A percentile compares a stretch with the other conserved stretches of the same genome.
These are phyloP conservation scores for Oryzias celebensis DNA, from an alignment of 2,113 vertebrate genomes.

Conservation along the genomic window DNA sequence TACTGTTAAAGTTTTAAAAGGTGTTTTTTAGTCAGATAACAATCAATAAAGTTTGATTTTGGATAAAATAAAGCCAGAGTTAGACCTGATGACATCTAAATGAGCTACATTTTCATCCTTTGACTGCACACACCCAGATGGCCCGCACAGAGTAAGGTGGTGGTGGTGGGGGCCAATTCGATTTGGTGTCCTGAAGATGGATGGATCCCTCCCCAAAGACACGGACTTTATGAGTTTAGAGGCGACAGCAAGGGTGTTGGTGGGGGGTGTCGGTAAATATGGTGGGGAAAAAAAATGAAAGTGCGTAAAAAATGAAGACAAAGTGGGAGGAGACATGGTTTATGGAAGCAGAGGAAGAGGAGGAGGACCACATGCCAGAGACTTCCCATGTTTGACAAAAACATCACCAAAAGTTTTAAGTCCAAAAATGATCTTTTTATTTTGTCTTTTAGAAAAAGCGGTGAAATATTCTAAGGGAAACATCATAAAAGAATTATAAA, in stretches of 20 bases:
- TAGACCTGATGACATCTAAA: too few species aligned
- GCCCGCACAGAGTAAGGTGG: conserved; percentile 57
- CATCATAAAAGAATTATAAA: too few species aligned
- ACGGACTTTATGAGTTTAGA: conserved; percentile 69
- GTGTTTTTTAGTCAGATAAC: too few species aligned
- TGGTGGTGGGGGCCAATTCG: conserved; percentile 65
- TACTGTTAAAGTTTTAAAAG: background rate
- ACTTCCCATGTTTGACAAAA: too few species aligned
- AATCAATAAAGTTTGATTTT: too few species aligned
- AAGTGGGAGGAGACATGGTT: conserved; percentile 59
- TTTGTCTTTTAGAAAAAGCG: too few species aligned
- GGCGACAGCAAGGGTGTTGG: conserved; percentile 31
- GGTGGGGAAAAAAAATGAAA: conserved; percentile 59
- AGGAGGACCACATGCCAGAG: background rate
- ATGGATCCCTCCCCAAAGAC: conserved; percentile 72
- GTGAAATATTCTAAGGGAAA: too few species aligned
- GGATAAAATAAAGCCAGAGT: too few species aligned
- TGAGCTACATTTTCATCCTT: too few species aligned
- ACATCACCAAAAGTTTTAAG: too few species aligned
- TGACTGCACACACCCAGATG: conserved; percentile 63
- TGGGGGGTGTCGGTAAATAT: conserved; percentile 60
- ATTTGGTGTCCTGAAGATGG: conserved; percentile 76
- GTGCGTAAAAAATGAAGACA: conserved; percentile 70
- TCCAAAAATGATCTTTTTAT: too few species aligned
- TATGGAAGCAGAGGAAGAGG: conserved; percentile 33